A percentile compares a stretch with the other conserved stretches of the same genome.
These are phyloP conservation scores for Notarius quadriscutis DNA, from an alignment of 2,113 vertebrate species.

Conservation along the genomic window DNA sequence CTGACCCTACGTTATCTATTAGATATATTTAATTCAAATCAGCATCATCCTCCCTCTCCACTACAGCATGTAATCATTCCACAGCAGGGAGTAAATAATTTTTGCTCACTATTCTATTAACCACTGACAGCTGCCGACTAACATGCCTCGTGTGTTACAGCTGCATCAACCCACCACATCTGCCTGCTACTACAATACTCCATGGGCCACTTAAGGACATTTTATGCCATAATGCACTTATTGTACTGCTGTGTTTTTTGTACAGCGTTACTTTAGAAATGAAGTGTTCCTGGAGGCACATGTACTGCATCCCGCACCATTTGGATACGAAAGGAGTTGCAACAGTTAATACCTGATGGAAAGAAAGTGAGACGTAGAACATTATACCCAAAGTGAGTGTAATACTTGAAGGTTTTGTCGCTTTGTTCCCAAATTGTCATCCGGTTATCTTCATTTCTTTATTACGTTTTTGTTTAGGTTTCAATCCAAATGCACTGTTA, in stretches of 20 bases:
- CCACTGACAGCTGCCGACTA: constrained; percentile 47
- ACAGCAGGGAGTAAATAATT: constrained; percentile 42
- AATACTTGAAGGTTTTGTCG: neutral
- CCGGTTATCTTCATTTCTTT: neutral
- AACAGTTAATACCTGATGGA: neutral
- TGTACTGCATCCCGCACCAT: neutral
- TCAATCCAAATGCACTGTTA: neutral
- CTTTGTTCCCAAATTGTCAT: constrained; percentile 3
- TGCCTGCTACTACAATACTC: constrained; percentile 35
- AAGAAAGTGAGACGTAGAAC: neutral
- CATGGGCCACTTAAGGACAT: neutral
- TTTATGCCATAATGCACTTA: constrained; percentile 23
- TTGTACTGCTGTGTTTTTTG: constrained; percentile 21
- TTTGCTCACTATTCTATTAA: constrained; percentile 43
- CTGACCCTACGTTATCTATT: constrained; percentile 22
- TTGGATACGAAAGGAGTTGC: neutral
- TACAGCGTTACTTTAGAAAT: constrained; percentile 24
- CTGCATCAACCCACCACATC: constrained; percentile 37
- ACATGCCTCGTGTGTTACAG: constrained; percentile 42
- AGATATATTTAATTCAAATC: constrained; percentile 19
- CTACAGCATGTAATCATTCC: constrained; percentile 40
- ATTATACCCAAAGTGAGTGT: neutral
- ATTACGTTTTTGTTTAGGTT: neutral
- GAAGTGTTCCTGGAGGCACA: neutral
- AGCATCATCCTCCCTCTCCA: constrained; percentile 29